phyloP scores from a whole-genome alignment of 1,140 invertebrate genomes.

The Galleria mellonella region DNA sequence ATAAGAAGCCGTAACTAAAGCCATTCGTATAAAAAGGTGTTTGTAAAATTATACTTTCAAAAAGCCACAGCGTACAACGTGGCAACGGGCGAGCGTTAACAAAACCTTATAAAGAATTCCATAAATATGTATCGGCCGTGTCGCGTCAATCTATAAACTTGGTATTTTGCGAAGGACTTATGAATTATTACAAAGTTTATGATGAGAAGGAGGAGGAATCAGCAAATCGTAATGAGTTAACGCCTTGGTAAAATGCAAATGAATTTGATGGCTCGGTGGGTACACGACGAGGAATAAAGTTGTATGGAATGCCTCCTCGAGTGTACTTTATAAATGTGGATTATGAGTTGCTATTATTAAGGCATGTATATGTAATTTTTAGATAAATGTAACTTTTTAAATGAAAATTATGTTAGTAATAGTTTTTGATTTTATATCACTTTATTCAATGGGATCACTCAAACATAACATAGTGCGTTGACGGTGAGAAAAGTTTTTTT shows the following conservation, averaged over 20 bases:
- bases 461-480: too few relatives aligned
- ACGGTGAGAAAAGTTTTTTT: too few relatives aligned
- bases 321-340: too few relatives aligned
- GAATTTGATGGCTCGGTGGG: slow-evolving; percentile 44
- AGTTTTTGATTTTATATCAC: too few relatives aligned
- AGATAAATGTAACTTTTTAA: too few relatives aligned
- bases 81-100: slow-evolving; percentile 3
- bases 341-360: too few relatives aligned
- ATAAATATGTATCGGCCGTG: slow-evolving; percentile 19
- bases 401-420: too few relatives aligned
- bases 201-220: slow-evolving; percentile 22
- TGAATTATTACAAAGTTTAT: slow-evolving; percentile 23
- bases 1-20: slow-evolving; percentile 1
- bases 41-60: slow-evolving; percentile 12
- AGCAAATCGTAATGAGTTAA: slow-evolving; percentile 44
- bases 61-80: slow-evolving; percentile 1
- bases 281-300: too few relatives aligned
- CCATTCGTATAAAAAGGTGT: not conserved
- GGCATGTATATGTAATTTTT: too few relatives aligned
- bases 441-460: too few relatives aligned
- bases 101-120: slow-evolving; percentile 15
- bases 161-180: slow-evolving; percentile 7
- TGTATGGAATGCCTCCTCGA: too few relatives aligned
- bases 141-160: slow-evolving; percentile 13
- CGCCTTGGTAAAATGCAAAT: slow-evolving; percentile 49